A percentile compares a stretch with the other conserved stretches of the same genome.
These are phyloP conservation scores for Poicephalus meyeri DNA, from an alignment of 2,113 vertebrate species.

Conservation along the genomic window DNA sequence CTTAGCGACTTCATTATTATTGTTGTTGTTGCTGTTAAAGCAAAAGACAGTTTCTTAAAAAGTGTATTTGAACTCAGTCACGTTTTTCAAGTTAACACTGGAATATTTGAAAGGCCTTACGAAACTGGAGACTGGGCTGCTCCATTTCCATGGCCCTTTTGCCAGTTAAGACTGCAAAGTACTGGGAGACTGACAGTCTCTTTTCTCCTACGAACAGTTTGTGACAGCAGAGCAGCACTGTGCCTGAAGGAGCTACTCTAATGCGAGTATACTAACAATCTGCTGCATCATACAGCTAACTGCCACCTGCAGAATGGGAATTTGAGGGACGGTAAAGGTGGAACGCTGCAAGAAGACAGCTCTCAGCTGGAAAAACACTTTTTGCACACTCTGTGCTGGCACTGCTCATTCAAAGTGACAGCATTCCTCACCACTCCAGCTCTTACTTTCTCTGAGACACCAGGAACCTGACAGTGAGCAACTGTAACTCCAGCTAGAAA, in stretches of 20 bases:
- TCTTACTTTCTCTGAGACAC: not conserved
- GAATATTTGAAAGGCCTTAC: not conserved
- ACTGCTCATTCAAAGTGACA: not conserved
- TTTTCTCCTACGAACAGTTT: fast-evolving
- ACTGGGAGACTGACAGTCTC: not conserved
- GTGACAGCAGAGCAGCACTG: not conserved
- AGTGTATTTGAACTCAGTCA: not conserved
- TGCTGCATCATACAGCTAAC: not conserved
- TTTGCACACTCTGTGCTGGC: not conserved
- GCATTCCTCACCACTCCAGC: not conserved
- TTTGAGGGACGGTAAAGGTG: not conserved
- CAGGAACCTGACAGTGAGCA: not conserved
- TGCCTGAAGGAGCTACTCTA: not conserved
- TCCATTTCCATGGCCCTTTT: not conserved
- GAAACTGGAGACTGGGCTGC: not conserved
- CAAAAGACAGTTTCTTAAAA: not conserved
- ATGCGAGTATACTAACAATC: fast-evolving
- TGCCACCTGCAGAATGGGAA: not conserved
- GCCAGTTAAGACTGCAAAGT: not conserved
- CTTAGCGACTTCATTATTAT: not conserved
- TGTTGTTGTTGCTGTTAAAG: not conserved
- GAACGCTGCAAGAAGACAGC: not conserved
- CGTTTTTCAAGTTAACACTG: not conserved
- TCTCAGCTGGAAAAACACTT: not conserved
- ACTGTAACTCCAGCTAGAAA: not conserved